These are phyloP conservation scores for Sterrhoptilus dennistouni DNA, from an alignment of 2,113 vertebrate species.

Conservation along the genomic window DNA sequence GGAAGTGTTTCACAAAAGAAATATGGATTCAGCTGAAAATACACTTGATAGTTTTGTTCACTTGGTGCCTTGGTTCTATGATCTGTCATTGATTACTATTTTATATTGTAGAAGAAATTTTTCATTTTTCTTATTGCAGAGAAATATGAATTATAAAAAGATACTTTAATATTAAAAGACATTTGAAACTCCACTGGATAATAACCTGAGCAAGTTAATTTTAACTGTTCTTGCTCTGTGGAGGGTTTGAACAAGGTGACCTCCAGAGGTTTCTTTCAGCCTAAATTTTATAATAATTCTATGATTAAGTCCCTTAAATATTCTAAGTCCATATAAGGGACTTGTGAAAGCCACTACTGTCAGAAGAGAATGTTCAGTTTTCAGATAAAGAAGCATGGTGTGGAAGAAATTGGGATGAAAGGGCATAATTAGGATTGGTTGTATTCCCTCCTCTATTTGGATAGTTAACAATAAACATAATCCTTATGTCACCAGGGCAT, in stretches of 20 bases:
- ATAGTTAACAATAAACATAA: neutral
- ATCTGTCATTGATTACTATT: neutral
- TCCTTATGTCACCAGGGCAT: neutral
- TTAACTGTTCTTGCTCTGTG: neutral
- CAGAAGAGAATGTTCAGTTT: neutral
- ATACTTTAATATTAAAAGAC: neutral
- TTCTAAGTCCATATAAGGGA: neutral
- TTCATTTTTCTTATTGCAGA: neutral
- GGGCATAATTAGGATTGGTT: neutral
- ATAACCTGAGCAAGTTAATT: neutral
- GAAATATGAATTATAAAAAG: neutral
- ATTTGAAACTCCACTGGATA: neutral
- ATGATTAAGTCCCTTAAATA: neutral
- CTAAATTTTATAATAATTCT: neutral
- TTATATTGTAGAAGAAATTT: neutral
- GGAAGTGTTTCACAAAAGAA: constrained; percentile 21
- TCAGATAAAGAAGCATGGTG: neutral
- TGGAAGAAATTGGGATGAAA: neutral
- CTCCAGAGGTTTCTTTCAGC: neutral
- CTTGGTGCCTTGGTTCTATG: neutral
- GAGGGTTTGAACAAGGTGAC: neutral
- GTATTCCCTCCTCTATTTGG: neutral
- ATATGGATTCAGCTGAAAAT: neutral
- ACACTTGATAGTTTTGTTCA: neutral
- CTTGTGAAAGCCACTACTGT: neutral